Conservation (phyloP, 2,113 vertebrate species). For the Machaerirhynchus nigripectus region DNA sequence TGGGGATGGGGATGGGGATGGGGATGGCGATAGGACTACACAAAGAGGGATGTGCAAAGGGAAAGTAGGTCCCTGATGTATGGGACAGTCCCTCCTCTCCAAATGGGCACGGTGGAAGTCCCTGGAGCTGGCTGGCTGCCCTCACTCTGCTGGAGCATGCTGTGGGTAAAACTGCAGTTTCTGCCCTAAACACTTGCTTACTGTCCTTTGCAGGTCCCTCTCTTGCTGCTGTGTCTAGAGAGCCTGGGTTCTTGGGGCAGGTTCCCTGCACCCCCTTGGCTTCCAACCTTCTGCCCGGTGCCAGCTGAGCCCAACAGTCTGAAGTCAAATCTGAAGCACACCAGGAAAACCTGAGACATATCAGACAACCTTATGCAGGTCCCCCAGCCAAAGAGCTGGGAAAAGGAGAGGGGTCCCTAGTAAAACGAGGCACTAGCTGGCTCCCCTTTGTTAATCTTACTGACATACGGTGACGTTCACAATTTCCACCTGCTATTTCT, state of each 20-base stretch:
- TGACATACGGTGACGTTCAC: fast-evolving
- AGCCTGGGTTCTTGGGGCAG: background rate
- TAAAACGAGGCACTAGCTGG: background rate
- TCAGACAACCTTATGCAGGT: background rate
- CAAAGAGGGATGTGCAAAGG: background rate
- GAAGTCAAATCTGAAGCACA: background rate
- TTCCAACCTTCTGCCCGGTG: fast-evolving
- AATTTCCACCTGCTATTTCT: background rate
- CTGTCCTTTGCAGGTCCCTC: background rate
- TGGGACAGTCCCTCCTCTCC: fast-evolving
- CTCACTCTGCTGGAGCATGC: background rate
- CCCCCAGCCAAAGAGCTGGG: background rate
- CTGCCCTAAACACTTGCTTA: background rate
- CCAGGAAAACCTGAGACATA: background rate
- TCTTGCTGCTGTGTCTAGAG: background rate
- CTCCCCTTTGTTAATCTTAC: background rate
- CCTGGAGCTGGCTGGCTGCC: background rate
- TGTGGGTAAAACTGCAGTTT: background rate
- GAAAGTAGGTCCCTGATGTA: background rate
- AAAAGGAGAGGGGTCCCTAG: fast-evolving
- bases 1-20: background rate
- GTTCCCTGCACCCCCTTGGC: background rate
- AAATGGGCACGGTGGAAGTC: background rate
- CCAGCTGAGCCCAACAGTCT: background rate
- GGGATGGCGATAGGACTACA: background rate